Evolutionary conservation across 2,113 vertebrate genomes (phyloP), one percentile per base, ranked within the genome.

Genomic region (Chaetodon trifascialis): DNA sequence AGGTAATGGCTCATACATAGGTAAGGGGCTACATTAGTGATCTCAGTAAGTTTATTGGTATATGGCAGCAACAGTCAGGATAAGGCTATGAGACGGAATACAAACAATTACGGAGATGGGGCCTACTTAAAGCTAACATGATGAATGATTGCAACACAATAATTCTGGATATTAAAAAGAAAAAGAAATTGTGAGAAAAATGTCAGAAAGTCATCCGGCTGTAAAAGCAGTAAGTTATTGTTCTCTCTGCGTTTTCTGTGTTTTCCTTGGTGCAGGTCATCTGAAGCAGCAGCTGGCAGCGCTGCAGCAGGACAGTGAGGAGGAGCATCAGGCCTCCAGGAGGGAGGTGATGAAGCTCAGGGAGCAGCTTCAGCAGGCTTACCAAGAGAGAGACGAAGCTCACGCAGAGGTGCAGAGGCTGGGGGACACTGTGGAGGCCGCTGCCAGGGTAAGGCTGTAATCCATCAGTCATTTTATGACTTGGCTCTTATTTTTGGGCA

Each of bases 351-450:
- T 89, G 54, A 69, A 49, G 68, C 78, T 96, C 72, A 74, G 17
- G 78, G 93, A 95, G 60, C 91, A 88, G 11, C 76, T 95, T 16
- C 89, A 67, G 64, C 73, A 89, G 79, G 79, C 79, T 2, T 91
- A 89, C 70, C 73, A 94, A 72, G 93, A 95, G 44, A 92, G 76
- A 74, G 69, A 68, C 0, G 4, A n/a, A 12, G 56, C 70, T 55
- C 89, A 82, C 46, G 55, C 79, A 47, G 91, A 94, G 73, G 85
- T 87, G 42, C 86, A 94, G 17, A 91, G 79, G n/a, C 62, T 94
- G 74, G 90, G 83, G 2, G 75, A 94, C 44, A 90, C 94, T 9
- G 79, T 96, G 79, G 94, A 96, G 84, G 82, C 86, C 21, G 86
- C 90, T 19, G 88, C 94, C 19, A 95, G 95, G 94, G 95, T 95